Evolutionary conservation across 2,888 invertebrate species (phyloP).

Genomic region (Chromoteleia sp.): DNA sequence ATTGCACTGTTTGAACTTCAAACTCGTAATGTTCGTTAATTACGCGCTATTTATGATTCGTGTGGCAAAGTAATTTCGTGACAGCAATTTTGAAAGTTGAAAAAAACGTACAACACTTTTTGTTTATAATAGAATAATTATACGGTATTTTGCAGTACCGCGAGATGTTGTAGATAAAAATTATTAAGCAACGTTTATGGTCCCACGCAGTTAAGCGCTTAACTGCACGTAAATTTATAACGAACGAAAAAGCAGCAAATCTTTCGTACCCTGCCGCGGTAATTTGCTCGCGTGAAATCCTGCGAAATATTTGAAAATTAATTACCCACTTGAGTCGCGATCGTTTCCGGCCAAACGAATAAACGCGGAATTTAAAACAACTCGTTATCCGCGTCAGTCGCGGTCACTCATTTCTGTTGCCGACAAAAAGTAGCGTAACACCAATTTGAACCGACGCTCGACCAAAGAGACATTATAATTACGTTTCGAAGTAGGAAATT

Average conservation of each 20-base stretch:
- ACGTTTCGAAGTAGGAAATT: conserved; percentile 9
- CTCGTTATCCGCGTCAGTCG: conserved; percentile 6
- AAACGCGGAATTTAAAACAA: neutral
- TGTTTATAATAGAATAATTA: conserved; percentile 31
- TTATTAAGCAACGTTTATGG: conserved; percentile 23
- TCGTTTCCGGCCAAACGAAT: too few species aligned
- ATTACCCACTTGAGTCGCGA: neutral
- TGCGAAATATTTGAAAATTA: neutral
- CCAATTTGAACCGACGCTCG: conserved; percentile 20
- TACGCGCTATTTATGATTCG: conserved; percentile 13
- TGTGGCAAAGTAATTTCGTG: conserved; percentile 25
- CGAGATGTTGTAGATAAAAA: conserved; percentile 34
- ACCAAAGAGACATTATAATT: conserved; percentile 35
- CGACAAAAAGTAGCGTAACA: conserved; percentile 1
- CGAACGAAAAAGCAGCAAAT: conserved; percentile 4
- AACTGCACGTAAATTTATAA: conserved; percentile 18
- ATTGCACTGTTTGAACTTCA: conserved; percentile 10
- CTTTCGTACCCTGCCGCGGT: neutral
- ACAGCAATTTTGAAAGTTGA: conserved; percentile 31
- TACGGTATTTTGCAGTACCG: neutral
- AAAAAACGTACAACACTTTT: conserved; percentile 9
- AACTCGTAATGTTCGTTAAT: conserved; percentile 4
- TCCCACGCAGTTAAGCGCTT: neutral
- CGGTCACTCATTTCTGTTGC: conserved; percentile 22
- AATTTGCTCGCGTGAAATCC: conserved; percentile 11